phyloP scores from a whole-genome alignment of 2,888 invertebrate genomes.

The Hydrotaea cyrtoneurina region DNA sequence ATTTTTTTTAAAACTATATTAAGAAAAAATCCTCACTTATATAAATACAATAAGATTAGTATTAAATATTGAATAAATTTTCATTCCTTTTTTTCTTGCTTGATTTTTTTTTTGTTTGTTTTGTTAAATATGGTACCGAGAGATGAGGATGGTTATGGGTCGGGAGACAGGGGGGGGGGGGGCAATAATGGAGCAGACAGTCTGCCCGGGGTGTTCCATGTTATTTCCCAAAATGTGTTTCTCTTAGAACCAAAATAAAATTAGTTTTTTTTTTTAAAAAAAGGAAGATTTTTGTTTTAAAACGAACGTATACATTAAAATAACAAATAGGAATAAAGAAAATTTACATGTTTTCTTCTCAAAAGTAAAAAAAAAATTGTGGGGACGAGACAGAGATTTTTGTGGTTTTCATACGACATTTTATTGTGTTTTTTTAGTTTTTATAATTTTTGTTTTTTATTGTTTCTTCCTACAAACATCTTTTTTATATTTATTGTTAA shows the following conservation, averaged over 20 bases:
- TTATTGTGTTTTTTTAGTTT: constrained; percentile 31
- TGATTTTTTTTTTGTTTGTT: constrained; percentile 18
- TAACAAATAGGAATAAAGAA: too few species aligned
- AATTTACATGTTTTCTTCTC: too few species aligned
- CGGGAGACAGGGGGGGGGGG: too few species aligned
- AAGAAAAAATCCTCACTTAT: constrained; percentile 61
- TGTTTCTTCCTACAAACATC: constrained; percentile 54
- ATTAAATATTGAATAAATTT: constrained; percentile 54
- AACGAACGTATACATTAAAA: too few species aligned
- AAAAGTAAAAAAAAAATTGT: not conserved
- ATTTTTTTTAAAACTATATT: constrained; percentile 62
- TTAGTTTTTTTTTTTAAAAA: not conserved
- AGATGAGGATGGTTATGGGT: too few species aligned
- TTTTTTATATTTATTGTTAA: constrained; percentile 54
- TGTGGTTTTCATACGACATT: not conserved
- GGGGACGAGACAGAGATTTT: not conserved
- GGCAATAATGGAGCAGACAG: too few species aligned
- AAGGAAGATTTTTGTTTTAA: too few species aligned
- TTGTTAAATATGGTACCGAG: too few species aligned
- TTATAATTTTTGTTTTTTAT: constrained; percentile 39
- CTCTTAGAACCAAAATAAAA: constrained; percentile 35
- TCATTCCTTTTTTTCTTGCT: constrained; percentile 46
- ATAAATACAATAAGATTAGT: constrained; percentile 60
- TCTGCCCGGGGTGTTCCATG: too few species aligned
- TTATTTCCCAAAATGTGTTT: not conserved